phyloP scores from a whole-genome alignment of 1,140 invertebrate genomes.

The Drosophila kurseongensis region DNA sequence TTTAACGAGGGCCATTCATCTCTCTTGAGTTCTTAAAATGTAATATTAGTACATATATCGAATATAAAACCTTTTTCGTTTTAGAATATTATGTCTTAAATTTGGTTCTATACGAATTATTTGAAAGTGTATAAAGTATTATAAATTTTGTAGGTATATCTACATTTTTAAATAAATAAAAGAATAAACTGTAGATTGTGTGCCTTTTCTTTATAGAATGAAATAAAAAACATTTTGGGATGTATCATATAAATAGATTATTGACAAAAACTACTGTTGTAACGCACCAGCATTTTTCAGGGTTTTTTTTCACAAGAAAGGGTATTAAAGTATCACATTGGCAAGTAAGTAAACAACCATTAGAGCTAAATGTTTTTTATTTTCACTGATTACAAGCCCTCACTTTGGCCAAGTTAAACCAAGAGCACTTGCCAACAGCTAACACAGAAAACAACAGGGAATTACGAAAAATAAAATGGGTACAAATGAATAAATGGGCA shows the following conservation, averaged over 20 bases:
- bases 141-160: no score
- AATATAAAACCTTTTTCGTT: no score
- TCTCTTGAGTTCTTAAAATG: no score
- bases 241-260: background rate
- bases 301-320: background rate
- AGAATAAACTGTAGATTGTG: no score
- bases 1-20: no score
- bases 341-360: slow-evolving; percentile 6
- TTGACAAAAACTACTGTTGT: no score
- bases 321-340: slow-evolving; percentile 1
- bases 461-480: slow-evolving; percentile 10
- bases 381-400: slow-evolving; percentile 37
- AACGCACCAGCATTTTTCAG: background rate
- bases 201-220: background rate
- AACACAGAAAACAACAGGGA: background rate
- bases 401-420: slow-evolving; percentile 25
- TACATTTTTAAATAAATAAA: no score
- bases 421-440: slow-evolving; percentile 12
- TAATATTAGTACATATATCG: no score
- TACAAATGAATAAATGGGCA: slow-evolving; percentile 15
- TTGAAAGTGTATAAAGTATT: no score
- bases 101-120: no score
- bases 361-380: slow-evolving; percentile 15
- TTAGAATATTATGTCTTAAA: no score
- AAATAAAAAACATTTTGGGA: background rate